phyloP scores from a whole-genome alignment of 2,797 vertebrate genomes.

The Lutjanus argentimaculatus region DNA sequence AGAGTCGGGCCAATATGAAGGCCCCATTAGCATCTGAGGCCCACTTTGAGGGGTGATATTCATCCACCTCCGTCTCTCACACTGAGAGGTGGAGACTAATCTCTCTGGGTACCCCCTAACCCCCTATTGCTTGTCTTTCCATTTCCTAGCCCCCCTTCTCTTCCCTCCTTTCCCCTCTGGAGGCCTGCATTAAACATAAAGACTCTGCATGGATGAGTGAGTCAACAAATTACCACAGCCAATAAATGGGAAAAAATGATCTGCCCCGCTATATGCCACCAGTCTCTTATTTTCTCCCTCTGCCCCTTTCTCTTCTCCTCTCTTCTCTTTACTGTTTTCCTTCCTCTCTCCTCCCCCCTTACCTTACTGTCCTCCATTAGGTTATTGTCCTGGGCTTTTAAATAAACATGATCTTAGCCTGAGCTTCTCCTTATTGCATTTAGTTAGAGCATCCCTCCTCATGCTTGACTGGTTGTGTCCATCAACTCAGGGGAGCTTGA shows the following conservation, averaged over 20 bases:
- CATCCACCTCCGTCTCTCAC: slow-evolving; percentile 73
- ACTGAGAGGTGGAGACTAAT: slow-evolving; percentile 77
- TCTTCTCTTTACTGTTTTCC: slow-evolving; percentile 36
- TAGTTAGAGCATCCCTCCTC: slow-evolving; percentile 82
- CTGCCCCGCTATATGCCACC: slow-evolving; percentile 76
- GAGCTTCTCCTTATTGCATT: slow-evolving; percentile 86
- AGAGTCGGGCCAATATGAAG: slow-evolving; percentile 74
- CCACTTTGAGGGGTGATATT: slow-evolving; percentile 83
- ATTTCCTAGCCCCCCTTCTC: slow-evolving; percentile 47
- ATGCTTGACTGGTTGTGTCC: slow-evolving; percentile 87
- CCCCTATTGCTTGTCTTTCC: slow-evolving; percentile 68
- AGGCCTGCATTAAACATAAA: slow-evolving; percentile 91
- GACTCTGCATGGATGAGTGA: slow-evolving; percentile 90
- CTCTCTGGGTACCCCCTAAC: slow-evolving; percentile 69
- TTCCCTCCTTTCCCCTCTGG: slow-evolving; percentile 69
- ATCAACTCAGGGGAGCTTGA: slow-evolving; percentile 81
- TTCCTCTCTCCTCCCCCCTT: slow-evolving; percentile 30
- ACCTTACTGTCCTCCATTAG: slow-evolving; percentile 78
- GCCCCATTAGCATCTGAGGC: slow-evolving; percentile 86
- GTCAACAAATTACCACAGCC: slow-evolving; percentile 90
- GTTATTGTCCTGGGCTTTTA: slow-evolving; percentile 86
- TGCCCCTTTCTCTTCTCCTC: slow-evolving; percentile 41
- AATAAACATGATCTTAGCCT: slow-evolving; percentile 89
- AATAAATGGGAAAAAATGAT: slow-evolving; percentile 86
- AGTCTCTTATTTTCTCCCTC: slow-evolving; percentile 65